phyloP scores from a whole-genome alignment of 2,888 invertebrate genomes.

The Platycheirus rosarum region DNA sequence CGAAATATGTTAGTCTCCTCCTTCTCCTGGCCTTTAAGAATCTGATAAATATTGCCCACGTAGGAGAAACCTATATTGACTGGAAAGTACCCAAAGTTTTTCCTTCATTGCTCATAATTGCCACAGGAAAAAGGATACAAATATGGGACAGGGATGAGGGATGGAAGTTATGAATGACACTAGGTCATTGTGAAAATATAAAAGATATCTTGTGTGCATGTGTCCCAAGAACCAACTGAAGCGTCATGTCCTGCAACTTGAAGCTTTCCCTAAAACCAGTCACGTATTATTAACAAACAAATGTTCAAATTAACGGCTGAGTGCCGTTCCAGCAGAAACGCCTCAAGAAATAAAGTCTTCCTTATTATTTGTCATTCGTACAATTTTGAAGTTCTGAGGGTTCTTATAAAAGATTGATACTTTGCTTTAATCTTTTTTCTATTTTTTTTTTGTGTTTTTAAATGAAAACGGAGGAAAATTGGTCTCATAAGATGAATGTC shows the following conservation, averaged over 20 bases:
- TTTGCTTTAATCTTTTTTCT: not conserved
- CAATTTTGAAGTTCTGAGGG: not conserved
- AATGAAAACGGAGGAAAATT: not conserved
- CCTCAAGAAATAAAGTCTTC: not conserved
- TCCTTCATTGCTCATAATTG: slow-evolving; percentile 16
- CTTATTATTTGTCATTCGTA: not conserved
- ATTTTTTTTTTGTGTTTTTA: not conserved
- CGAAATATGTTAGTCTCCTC: too few species aligned
- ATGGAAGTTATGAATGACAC: slow-evolving; percentile 24
- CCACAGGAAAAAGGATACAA: slow-evolving; percentile 1
- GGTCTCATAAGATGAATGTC: not conserved
- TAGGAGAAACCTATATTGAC: slow-evolving; percentile 23
- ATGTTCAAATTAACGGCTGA: slow-evolving; percentile 14
- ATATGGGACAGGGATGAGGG: too few species aligned
- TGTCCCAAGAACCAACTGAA: not conserved
- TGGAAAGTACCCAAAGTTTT: slow-evolving; percentile 1
- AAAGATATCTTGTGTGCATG: not conserved
- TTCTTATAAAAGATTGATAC: not conserved
- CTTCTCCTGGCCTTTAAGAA: slow-evolving; percentile 18
- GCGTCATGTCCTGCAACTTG: not conserved
- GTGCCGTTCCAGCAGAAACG: not conserved
- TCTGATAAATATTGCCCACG: slow-evolving; percentile 53
- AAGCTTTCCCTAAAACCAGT: slow-evolving; percentile 10
- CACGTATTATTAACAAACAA: slow-evolving; percentile 32
- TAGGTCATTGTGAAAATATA: not conserved